phyloP scores from a whole-genome alignment of 2,113 vertebrate genomes.

The Lichenostomus cassidix region DNA sequence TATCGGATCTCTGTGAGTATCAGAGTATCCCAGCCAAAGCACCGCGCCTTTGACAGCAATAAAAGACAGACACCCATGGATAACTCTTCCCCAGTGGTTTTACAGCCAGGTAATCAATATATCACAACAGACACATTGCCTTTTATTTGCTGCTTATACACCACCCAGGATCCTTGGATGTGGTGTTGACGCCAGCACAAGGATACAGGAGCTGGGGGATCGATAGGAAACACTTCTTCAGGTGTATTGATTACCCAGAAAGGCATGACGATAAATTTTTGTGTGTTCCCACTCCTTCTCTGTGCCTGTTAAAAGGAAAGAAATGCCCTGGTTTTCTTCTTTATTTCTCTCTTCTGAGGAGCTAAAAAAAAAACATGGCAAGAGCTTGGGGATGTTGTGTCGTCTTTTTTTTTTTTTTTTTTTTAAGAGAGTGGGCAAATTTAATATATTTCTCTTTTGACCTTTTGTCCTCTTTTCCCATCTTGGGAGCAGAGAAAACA shows the following conservation, averaged over 20 bases:
- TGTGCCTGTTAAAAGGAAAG: neutral
- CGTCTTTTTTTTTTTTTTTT: neutral
- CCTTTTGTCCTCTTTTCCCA: neutral
- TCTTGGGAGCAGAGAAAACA: neutral
- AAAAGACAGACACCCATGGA: neutral
- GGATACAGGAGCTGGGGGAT: neutral
- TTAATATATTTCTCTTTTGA: neutral
- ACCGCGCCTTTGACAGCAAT: neutral
- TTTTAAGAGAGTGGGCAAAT: neutral
- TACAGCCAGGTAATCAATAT: slow-evolving; percentile 17
- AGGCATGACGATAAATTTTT: neutral
- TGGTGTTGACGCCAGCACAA: neutral
- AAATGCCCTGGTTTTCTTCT: neutral
- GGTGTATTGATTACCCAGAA: slow-evolving; percentile 17
- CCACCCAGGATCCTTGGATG: neutral
- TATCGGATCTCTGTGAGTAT: neutral
- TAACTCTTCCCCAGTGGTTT: slow-evolving; percentile 42
- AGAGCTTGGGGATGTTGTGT: neutral
- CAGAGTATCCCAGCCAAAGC: neutral
- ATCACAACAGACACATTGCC: neutral
- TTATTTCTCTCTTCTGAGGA: neutral
- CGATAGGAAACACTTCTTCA: slow-evolving; percentile 21
- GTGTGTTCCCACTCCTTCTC: neutral
- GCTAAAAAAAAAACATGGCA: neutral
- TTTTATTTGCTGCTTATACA: slow-evolving; percentile 14